phyloP scores from a whole-genome alignment of 2,888 invertebrate genomes.

The Ophraella communa region DNA sequence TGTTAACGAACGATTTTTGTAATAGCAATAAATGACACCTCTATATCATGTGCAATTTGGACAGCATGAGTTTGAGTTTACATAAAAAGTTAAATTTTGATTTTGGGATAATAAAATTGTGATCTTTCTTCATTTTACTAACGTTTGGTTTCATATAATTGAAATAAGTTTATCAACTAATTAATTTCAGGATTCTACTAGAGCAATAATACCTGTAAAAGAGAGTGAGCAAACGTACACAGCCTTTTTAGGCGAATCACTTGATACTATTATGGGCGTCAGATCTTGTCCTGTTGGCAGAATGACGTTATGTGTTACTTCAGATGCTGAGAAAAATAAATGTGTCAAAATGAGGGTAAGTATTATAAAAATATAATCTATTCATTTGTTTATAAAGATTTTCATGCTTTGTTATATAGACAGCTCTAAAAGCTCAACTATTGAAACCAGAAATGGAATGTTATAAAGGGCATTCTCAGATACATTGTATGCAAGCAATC shows the following conservation, averaged over 20 bases:
- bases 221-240: constrained; percentile 80
- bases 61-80: no score
- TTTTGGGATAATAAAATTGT: no score
- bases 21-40: no score
- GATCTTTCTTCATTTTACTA: no score
- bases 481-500: constrained; percentile 82
- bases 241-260: constrained; percentile 72
- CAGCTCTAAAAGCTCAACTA: constrained; percentile 84
- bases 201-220: constrained; percentile 68
- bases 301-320: constrained; percentile 91
- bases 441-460: constrained; percentile 83
- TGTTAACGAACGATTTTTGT: no score
- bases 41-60: no score
- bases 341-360: constrained; percentile 89
- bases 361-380: constrained; percentile 17
- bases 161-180: no score
- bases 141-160: no score
- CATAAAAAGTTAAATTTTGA: no score
- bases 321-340: constrained; percentile 87
- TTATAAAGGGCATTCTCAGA: constrained; percentile 82
- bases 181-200: constrained; percentile 74
- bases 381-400: background rate
- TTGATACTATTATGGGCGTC: constrained; percentile 75
- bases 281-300: constrained; percentile 82
- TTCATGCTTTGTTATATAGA: constrained; percentile 61